Base-by-base conservation (phyloP, 1,140 invertebrate genomes). In the Drosophila pachea region DNA sequence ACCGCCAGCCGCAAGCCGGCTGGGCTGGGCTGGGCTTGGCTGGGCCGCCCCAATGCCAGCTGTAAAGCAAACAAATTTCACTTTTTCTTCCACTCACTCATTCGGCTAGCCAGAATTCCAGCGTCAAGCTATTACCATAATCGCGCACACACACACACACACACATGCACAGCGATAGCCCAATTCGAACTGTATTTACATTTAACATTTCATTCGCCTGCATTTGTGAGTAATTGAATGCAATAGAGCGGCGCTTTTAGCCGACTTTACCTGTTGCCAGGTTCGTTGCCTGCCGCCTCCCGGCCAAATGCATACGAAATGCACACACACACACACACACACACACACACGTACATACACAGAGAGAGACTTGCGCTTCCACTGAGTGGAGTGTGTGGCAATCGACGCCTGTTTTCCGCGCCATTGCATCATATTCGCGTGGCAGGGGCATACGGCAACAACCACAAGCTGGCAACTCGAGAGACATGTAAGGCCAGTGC, bases 371-470 rank as follows among this genome's bases (percentile, higher is more conserved):
- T 22, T 16, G 31, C 22, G 32, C 9, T 9, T 52, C 38, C 12
- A 43, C 54, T 48, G 16, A 50, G 48, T 53, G 32, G 53, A 64
- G 49, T 60, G 68, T 71, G 55, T 67, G 43, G 68, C 63, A 71
- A 71, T 67, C 68, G 36, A 33, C 62, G 68, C 68, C 68, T 66
- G 62, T 70, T 70, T 70, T 65, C 68, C 62, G 54, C 68, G 68
- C 68, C 68, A 70, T 70, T 70, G 68, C 68, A 59, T 70, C 68
- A 70, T 38, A 31, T 40, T 53, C 52, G 14, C 43, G 67, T 47
- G 68, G 68, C 61, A 69, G 50, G 43, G 43, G 50, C 52, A 52
- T 11, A 31, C 54, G n/a, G 9, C 8, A 12, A 38, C 55, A 67
- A 31, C 65, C 47, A 47, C 64, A 60, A 45, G n/a, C n/a, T n/a